phyloP scores from a whole-genome alignment of 2,888 invertebrate genomes.

The Chloroclystis v-ata region DNA sequence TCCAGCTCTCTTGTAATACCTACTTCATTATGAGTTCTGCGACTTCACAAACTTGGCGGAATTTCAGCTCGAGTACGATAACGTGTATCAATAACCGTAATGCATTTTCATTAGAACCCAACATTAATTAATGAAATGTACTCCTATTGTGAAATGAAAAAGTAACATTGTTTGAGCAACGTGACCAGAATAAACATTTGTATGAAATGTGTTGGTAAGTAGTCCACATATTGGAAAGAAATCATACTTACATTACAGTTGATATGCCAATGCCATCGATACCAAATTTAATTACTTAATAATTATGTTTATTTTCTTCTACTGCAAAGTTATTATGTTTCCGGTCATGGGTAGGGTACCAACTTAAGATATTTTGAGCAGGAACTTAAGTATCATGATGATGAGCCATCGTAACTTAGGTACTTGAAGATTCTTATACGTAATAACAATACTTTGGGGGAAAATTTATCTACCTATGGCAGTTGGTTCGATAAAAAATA shows the following conservation, averaged over 20 bases:
- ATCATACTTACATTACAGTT: conserved; percentile 10
- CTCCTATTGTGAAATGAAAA: conserved; percentile 10
- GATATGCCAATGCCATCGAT: too few relatives aligned
- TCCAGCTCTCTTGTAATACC: too few relatives aligned
- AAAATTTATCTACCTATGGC: not conserved
- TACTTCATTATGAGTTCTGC: too few relatives aligned
- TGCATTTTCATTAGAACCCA: conserved; percentile 23
- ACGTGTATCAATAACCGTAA: conserved; percentile 16
- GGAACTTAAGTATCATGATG: too few relatives aligned
- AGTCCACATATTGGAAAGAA: conserved; percentile 8
- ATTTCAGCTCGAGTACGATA: too few relatives aligned
- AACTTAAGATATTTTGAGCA: too few relatives aligned
- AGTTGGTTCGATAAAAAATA: conserved; percentile 22
- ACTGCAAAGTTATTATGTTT: not conserved
- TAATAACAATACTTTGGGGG: not conserved
- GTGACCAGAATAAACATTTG: conserved; percentile 14
- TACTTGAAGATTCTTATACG: not conserved
- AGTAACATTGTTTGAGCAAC: conserved; percentile 22
- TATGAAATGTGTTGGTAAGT: conserved; percentile 11
- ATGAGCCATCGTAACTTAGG: too few relatives aligned
- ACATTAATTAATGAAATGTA: conserved; percentile 27
- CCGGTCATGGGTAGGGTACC: not conserved
- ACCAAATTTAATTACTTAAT: not conserved
- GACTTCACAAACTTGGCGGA: too few relatives aligned
- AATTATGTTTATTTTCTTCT: too few relatives aligned